These are phyloP conservation scores for Psammodynastes pulverulentus DNA, from an alignment of 2,113 vertebrate genomes.

Conservation along the genomic window DNA sequence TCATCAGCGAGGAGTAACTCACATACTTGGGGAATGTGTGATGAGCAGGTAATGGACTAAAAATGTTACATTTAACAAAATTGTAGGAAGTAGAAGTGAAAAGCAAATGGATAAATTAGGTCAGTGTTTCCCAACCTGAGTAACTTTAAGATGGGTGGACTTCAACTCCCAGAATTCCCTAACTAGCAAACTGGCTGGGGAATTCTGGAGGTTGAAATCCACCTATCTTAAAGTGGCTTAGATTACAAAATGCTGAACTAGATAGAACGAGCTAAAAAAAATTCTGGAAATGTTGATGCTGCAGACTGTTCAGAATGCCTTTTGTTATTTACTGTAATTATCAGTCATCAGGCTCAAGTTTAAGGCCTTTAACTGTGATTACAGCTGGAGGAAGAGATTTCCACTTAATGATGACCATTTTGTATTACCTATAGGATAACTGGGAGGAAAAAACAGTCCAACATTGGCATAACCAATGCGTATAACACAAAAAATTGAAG, in stretches of 20 bases:
- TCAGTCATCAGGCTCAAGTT: not conserved
- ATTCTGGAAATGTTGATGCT: not conserved
- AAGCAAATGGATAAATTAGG: not conserved
- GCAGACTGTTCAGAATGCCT: not conserved
- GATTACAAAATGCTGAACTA: not conserved
- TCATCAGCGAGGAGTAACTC: not conserved
- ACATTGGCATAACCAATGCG: constrained; percentile 26
- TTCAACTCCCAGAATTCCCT: not conserved
- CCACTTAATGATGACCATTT: not conserved
- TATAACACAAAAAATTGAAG: not conserved
- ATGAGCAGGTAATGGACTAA: not conserved
- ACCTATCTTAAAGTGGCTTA: not conserved
- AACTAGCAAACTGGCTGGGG: not conserved
- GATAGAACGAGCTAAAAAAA: not conserved
- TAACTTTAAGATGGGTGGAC: not conserved
- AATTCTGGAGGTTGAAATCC: not conserved
- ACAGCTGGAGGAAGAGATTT: not conserved
- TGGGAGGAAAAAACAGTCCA: not conserved
- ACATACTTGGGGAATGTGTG: not conserved
- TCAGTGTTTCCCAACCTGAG: not conserved
- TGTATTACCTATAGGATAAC: not conserved
- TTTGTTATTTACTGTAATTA: not conserved
- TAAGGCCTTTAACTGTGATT: not conserved
- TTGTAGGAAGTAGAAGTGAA: not conserved
- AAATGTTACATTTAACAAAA: not conserved